Percentiles rank a stretch among this genome's conserved stretches.
Evolutionary conservation across 2,888 invertebrate genomes (phyloP).

Genomic region (Metopia argyrocephala): DNA sequence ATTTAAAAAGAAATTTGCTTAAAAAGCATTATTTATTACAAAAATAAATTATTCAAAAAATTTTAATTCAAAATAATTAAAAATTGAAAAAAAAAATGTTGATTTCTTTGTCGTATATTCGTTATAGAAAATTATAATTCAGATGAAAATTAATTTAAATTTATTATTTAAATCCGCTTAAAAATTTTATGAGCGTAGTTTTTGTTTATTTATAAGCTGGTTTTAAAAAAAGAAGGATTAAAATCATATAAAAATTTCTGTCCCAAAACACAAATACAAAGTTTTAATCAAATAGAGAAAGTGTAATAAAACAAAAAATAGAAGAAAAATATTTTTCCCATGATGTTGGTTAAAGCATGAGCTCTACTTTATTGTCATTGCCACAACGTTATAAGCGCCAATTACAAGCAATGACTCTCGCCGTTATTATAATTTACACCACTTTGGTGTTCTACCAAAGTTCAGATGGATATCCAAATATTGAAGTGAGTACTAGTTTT

Average conservation of each 20-base stretch:
- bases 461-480: slow-evolving; percentile 78
- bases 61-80: background rate
- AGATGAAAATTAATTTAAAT: background rate
- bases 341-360: slow-evolving; percentile 75
- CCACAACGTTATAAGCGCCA: slow-evolving; percentile 79
- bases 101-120: slow-evolving; percentile 13
- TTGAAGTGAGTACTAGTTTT: slow-evolving; percentile 74
- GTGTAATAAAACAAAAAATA: slow-evolving; percentile 9
- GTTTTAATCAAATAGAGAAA: slow-evolving; percentile 1
- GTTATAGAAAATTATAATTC: background rate
- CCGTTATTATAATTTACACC: slow-evolving; percentile 78
- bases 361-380: slow-evolving; percentile 78
- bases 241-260: background rate
- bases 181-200: slow-evolving; percentile 4
- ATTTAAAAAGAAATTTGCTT: background rate
- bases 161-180: slow-evolving; percentile 36
- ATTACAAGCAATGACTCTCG: slow-evolving; percentile 79
- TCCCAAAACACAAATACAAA: background rate
- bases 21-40: background rate
- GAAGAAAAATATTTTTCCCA: slow-evolving; percentile 47
- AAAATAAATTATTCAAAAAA: background rate
- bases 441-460: slow-evolving; percentile 78
- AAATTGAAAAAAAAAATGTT: background rate
- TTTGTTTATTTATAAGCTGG: background rate
- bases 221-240: slow-evolving; percentile 13